These are phyloP conservation scores for Drosophila mimica DNA, from an alignment of 2,888 invertebrate species.

Conservation along the genomic window DNA sequence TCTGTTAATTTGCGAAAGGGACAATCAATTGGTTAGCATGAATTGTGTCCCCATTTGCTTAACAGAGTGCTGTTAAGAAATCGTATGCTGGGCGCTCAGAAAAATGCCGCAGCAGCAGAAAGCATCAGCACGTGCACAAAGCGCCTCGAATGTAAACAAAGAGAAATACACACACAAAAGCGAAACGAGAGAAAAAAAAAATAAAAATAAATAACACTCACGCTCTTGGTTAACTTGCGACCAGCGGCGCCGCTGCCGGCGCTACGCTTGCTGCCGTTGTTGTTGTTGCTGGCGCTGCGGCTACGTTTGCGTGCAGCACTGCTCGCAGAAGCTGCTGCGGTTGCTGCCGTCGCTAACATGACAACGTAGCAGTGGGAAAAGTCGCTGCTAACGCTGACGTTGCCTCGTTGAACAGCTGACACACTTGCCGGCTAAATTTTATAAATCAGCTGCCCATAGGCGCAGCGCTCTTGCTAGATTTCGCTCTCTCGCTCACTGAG, in stretches of 20 bases:
- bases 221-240: slow-evolving; percentile 75
- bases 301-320: slow-evolving; percentile 71
- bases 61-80: slow-evolving; percentile 60
- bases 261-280: slow-evolving; percentile 63
- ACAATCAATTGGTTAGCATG: slow-evolving; percentile 39
- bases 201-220: slow-evolving; percentile 59
- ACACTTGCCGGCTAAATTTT: slow-evolving; percentile 77
- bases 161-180: slow-evolving; percentile 50
- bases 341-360: slow-evolving; percentile 77
- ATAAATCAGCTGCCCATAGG: slow-evolving; percentile 76
- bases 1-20: slow-evolving; percentile 32
- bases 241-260: slow-evolving; percentile 64
- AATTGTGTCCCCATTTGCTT: slow-evolving; percentile 34
- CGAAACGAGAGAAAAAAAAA: slow-evolving; percentile 27
- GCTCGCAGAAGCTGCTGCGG: slow-evolving; percentile 57
- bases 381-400: slow-evolving; percentile 34
- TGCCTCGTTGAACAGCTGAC: slow-evolving; percentile 70
- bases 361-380: slow-evolving; percentile 53
- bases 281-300: slow-evolving; percentile 70
- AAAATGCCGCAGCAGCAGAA: slow-evolving; percentile 39
- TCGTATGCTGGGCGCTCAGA: slow-evolving; percentile 61
- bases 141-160: slow-evolving; percentile 66
- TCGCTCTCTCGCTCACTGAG: slow-evolving; percentile 28
- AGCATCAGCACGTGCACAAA: slow-evolving; percentile 62
- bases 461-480: slow-evolving; percentile 33